Conservation (phyloP, 23 tunicate species). For the Trididemnum clinides region DNA sequence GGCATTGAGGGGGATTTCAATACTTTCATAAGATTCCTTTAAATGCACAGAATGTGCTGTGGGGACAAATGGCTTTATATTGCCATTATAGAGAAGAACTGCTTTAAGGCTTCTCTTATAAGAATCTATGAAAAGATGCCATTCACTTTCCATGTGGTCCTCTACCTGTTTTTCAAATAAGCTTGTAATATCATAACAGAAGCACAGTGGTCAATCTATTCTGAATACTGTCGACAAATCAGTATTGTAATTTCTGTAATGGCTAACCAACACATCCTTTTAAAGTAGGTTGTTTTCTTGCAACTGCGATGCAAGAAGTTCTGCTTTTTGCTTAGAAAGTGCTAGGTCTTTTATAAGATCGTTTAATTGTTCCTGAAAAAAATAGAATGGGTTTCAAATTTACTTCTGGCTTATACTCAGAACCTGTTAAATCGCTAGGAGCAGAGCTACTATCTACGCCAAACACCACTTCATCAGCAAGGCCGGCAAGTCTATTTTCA, state of each 20-base stretch:
- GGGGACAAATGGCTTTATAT: conserved; percentile 29
- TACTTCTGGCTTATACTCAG: conserved; percentile 26
- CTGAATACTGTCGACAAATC: conserved; percentile 37
- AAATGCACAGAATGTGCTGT: conserved; percentile 29
- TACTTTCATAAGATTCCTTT: conserved; percentile 31
- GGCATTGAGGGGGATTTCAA: conserved; percentile 32
- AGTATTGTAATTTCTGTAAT: conserved; percentile 19
- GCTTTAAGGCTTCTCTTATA: conserved; percentile 41
- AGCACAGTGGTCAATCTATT: conserved; percentile 38
- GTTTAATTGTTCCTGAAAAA: conserved; percentile 17
- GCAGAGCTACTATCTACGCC: neutral
- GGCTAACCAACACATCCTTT: conserved; percentile 8
- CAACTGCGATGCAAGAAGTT: conserved; percentile 25
- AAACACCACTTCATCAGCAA: conserved; percentile 32
- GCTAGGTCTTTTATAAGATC: conserved; percentile 33
- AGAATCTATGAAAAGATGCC: conserved; percentile 38
- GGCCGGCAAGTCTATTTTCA: neutral
- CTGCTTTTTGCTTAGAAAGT: conserved; percentile 31
- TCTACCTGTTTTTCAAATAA: conserved; percentile 37
- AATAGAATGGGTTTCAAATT: conserved; percentile 25
- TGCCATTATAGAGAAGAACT: conserved; percentile 37
- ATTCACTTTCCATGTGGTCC: conserved; percentile 28
- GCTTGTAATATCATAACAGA: conserved; percentile 12
- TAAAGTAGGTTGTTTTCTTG: conserved; percentile 25
- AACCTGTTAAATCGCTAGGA: conserved; percentile 23